Percentiles rank a stretch among this genome's conserved stretches.
Evolutionary conservation across 2,888 invertebrate species (phyloP).

Genomic region (Eristalis arbustorum): DNA sequence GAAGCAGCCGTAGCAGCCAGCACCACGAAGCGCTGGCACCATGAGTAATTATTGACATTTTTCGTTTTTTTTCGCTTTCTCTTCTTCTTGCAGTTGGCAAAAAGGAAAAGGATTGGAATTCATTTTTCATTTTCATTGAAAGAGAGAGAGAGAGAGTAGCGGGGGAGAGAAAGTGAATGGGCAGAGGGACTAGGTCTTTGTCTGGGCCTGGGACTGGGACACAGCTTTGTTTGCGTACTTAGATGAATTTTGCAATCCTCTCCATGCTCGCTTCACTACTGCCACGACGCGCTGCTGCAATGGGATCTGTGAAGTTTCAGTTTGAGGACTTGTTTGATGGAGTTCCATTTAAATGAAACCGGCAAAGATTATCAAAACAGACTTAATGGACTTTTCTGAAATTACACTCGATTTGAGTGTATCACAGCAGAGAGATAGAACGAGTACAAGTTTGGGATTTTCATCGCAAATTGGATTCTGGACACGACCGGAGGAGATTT

Average conservation of each 20-base stretch:
- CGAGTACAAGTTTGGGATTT: not conserved
- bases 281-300: not conserved
- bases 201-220: not conserved
- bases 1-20: conserved; percentile 4
- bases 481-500: not conserved
- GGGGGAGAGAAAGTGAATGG: not conserved
- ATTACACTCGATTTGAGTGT: not conserved
- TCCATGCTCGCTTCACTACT: not conserved
- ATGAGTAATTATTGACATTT: conserved; percentile 64
- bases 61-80: not conserved
- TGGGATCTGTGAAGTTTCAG: conserved; percentile 16
- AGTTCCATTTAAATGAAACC: not conserved
- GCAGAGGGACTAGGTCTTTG: conserved; percentile 15
- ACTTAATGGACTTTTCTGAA: conserved; percentile 34
- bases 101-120: conserved; percentile 57
- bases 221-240: not conserved
- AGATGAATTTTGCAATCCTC: not conserved
- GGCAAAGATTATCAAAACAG: conserved; percentile 8
- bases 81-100: not conserved
- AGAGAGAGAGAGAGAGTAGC: conserved; percentile 19
- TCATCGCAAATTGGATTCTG: not conserved
- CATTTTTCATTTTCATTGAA: conserved; percentile 56
- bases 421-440: not conserved
- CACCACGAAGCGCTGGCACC: not conserved
- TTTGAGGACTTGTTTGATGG: conserved; percentile 15